Conservation (phyloP, 2,113 vertebrate species). For the Canis aureus region DNA sequence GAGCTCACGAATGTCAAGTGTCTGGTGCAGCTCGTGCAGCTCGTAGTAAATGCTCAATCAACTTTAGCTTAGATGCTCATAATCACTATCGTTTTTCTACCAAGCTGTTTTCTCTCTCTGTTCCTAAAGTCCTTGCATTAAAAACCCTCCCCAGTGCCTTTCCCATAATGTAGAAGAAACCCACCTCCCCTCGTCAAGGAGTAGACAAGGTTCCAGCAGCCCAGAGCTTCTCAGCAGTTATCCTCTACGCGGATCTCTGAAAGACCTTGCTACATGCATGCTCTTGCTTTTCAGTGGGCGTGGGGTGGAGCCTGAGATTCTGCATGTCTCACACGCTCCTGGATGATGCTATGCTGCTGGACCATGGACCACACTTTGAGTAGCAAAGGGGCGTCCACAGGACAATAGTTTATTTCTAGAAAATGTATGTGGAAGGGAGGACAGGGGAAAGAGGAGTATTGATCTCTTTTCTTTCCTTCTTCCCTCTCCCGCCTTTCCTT, state of each 20-base stretch:
- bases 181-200: not conserved
- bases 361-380: not conserved
- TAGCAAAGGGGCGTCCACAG: not conserved
- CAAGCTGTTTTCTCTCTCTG: not conserved
- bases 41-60: not conserved
- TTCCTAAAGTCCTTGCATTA: not conserved
- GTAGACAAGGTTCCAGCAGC: not conserved
- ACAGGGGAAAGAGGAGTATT: not conserved
- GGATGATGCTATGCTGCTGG: not conserved
- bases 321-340: not conserved
- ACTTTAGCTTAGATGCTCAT: rapidly evolving
- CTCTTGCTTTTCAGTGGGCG: not conserved
- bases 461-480: not conserved
- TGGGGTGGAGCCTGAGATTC: not conserved
- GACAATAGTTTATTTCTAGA: not conserved
- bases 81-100: not conserved
- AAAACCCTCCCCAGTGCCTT: not conserved
- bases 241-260: not conserved
- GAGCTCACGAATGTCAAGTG: not conserved
- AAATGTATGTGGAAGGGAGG: not conserved
- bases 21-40: too few species aligned
- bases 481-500: not conserved
- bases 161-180: not conserved
- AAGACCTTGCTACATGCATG: not conserved
- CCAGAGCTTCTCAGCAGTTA: not conserved